Evolutionary conservation across 2,113 vertebrate genomes (phyloP), one percentile per base, ranked within the genome.

Genomic region (Cariama cristata): DNA sequence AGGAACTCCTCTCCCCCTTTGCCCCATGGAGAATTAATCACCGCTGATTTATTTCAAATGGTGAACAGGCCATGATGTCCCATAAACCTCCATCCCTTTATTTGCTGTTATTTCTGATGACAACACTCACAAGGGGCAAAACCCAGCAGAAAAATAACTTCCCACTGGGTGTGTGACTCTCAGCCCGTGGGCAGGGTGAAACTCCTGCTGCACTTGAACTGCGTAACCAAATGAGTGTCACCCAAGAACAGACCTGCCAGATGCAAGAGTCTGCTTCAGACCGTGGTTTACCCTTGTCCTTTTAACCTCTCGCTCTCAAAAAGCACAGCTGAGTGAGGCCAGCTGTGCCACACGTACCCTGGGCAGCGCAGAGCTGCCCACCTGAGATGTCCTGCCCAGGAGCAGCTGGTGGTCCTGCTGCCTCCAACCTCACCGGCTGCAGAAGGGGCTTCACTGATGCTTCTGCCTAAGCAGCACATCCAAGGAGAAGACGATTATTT

Each of bases 111-210:
- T 4, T 6, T 90, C 66, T 23, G 5, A 14, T 60, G 71, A 73
- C 87, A 97, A 80, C 62, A 44, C 26, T 88, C 58, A 88, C 9
- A 44, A 44, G 19, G 71, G 79, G 71, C 74, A 95, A 96, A 96
- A 94, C 77, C 49, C 87, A 88, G 59, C 42, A 91, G 67, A 91
- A 97, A 88, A 93, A 80, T 62, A 94, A 82, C 81, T 94, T 95
- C 71, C 52, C 71, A 82, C 1, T 59, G 59, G 63, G 95, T 0
- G 2, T 69, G 74, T 72, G 87, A 93, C 49, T 82, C 69, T 83
- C 63, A 88, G 50, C 35, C 79, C 7, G 58, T 88, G 91, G 90
- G 84, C 42, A 88, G 69, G 86, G 28, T 58, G 83, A 97, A 94
- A 94, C 74, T 85, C 49, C 23, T 4, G 14, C 77, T 76, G 32